Base-by-base conservation (phyloP, 1,140 invertebrate species). In the Pissodes strobi region DNA sequence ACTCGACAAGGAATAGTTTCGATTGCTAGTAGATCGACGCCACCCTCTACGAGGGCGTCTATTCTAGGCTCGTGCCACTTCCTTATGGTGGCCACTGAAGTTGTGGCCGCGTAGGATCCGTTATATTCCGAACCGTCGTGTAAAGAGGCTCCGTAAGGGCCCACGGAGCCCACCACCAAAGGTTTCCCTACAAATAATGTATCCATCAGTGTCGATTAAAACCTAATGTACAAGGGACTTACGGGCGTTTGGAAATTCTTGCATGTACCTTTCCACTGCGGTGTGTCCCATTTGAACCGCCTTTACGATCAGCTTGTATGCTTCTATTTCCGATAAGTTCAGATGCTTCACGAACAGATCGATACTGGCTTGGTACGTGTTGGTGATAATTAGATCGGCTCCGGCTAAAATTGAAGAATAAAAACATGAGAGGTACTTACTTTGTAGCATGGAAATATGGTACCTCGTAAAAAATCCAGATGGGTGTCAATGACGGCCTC, bases 71-170 rank as follows among this genome's bases (percentile, higher is more conserved):
- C 78, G 77, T 97, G 94, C 89, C 93, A 95, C 17, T 90, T 82
- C 21, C 84, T 85, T 64, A 97, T 83, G 49, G 85, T 84, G 72
- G 88, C 80, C 13, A 79, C 78, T 18, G 86, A 80, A 5, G 92
- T 84, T 0, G 76, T 82, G 41, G 89, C 86, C 0, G 88, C 85
- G 75, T 97, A 97, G 57, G 81, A 84, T 15, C 95, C 95, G 37
- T 83, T 87, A 74, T 96, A 98, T 78, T 97, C 95, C 0, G 94
- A 96, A 15, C 88, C 89, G 79, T 97, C 92, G 71, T 90, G 87
- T 2, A 95, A 80, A 66, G 85, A 88, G 2, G 94, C 93, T 0
- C 93, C 95, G 74, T 94, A 97, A 0, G 95, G 92, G 0, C 95
- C 94, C 34, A 96, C 87, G 0, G 93, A 94, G 5, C 92, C 95